Conservation (phyloP, 2,888 invertebrate genomes). For the Augochlorella aurata region DNA sequence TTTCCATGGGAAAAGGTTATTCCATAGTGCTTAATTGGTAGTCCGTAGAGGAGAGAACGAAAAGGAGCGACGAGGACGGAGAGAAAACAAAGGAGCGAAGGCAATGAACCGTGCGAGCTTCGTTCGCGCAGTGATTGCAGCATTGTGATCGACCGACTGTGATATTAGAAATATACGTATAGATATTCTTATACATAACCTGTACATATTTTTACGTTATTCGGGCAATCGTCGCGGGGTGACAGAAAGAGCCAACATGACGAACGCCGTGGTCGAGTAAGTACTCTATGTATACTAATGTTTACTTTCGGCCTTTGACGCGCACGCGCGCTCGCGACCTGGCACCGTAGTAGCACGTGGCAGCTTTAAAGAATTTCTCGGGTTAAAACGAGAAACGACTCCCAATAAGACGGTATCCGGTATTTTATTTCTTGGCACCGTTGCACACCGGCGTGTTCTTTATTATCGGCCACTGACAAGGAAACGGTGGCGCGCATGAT, state of each 20-base stretch:
- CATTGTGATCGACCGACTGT: conserved; percentile 69
- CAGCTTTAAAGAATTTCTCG: not conserved
- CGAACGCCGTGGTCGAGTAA: conserved; percentile 59
- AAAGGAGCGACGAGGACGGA: not conserved
- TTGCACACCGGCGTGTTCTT: not conserved
- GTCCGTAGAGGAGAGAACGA: not conserved
- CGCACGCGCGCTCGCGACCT: not conserved
- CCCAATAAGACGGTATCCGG: too few relatives aligned
- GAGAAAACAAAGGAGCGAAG: not conserved
- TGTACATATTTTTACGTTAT: conserved; percentile 32
- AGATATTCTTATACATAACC: conserved; percentile 27
- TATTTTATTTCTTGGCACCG: not conserved
- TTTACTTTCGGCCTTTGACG: conserved; percentile 8
- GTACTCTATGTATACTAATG: conserved; percentile 26
- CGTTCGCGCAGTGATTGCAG: conserved; percentile 24
- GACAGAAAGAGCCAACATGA: conserved; percentile 4
- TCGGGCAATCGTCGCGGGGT: conserved; percentile 1
- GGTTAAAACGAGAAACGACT: not conserved
- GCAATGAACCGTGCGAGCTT: conserved; percentile 40
- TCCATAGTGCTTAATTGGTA: not conserved
- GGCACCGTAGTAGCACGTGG: not conserved
- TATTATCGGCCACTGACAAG: not conserved
- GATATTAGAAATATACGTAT: conserved; percentile 54
- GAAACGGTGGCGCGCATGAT: not conserved
- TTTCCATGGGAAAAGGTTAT: conserved; percentile 14